Base-by-base conservation (phyloP, 2,888 invertebrate species). In the Clistopyga incitator region DNA sequence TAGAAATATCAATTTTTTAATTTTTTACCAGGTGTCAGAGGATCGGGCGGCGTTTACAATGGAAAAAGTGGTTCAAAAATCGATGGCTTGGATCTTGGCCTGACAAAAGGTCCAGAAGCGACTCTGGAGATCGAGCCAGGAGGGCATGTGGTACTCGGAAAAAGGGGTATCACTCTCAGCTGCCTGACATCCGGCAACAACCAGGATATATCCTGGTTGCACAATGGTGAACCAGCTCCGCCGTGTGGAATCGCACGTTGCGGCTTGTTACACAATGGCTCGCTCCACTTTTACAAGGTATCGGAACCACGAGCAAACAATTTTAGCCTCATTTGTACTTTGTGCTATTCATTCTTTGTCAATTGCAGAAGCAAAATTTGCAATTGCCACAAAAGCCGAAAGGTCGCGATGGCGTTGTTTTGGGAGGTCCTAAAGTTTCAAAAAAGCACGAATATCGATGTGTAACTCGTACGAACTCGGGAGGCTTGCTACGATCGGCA, bases 201-300 rank as follows among this genome's bases (percentile, higher is more conserved):
- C 79, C 88, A 89, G 82, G 89, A 90, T 84, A 86, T 93, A 78
- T 88, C 89, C 72, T 93, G 93, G 93, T 85, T 92, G 59, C 84
- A 89, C 84, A 92, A 93, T 88, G 92, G 91, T 77, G 84, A 84
- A 68, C 85, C 88, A 13, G 91, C 89, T 79, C 92, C 92, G 64
- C 91, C 92, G 11, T 93, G 93, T 80, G 91, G 89, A 77, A 78
- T 87, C 47, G 85, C 89, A 56, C 90, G 89, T 42, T 93, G 93
- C 85, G 88, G 80, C 65, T 74, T 91, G 70, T 84, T 88, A 50
- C 87, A 86, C 75, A 91, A 92, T 87, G 92, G 92, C 79, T 91
- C 91, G 82, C 90, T 92, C 77, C 91, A 90, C 68, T 88, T 92
- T 86, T 88, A 87, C 81, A 92, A 91, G 90, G 93, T 92, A 88